phyloP scores from a whole-genome alignment of 1,140 invertebrate genomes.

The Megalopta genalis region DNA sequence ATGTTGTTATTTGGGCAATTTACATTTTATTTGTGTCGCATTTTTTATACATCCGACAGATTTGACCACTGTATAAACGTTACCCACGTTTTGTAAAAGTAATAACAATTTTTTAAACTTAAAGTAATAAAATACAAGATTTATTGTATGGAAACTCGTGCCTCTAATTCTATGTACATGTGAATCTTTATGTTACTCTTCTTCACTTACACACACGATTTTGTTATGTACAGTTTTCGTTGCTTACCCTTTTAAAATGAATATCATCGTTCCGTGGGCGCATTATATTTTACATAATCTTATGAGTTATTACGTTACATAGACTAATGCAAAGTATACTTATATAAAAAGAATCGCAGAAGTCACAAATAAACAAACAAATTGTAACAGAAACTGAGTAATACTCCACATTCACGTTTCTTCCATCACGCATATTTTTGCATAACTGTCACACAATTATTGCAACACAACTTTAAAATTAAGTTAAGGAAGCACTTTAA shows the following conservation, averaged over 20 bases:
- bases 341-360: background rate
- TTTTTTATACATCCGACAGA: constrained; percentile 32
- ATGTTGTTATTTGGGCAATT: constrained; percentile 40
- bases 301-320: background rate
- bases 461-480: background rate
- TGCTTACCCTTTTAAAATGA: constrained; percentile 2
- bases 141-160: constrained; percentile 43
- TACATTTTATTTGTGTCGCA: constrained; percentile 36
- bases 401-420: constrained; percentile 9
- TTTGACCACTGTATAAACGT: constrained; percentile 29
- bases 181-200: constrained; percentile 15
- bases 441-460: background rate
- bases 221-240: constrained; percentile 35
- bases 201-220: constrained; percentile 7
- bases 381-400: constrained; percentile 2
- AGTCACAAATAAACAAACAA: background rate
- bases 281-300: background rate
- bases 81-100: constrained; percentile 34
- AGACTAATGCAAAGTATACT: background rate
- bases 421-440: background rate
- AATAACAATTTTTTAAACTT: constrained; percentile 37
- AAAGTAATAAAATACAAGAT: constrained; percentile 47
- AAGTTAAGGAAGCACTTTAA: background rate
- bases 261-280: background rate
- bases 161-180: constrained; percentile 47